Conservation (phyloP, 2,113 vertebrate genomes). For the Cochlearius cochlearius region DNA sequence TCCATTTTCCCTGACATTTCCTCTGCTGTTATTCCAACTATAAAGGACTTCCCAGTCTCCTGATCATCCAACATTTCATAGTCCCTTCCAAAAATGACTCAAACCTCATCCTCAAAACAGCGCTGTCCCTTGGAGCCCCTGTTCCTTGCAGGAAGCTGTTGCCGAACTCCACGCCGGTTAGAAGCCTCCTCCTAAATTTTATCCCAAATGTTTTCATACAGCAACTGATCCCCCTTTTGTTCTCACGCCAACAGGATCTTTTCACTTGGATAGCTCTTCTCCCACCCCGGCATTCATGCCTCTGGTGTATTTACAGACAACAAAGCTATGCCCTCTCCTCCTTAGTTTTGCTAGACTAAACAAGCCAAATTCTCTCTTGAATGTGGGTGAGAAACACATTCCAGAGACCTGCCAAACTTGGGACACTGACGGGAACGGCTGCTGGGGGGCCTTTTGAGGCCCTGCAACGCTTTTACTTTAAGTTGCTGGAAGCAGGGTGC, state of each 20-base stretch:
- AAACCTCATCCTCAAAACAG: neutral
- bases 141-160: neutral
- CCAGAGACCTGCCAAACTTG: neutral
- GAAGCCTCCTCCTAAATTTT: neutral
- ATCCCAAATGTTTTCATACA: neutral
- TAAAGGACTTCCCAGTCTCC: neutral
- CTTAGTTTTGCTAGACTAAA: constrained; percentile 43
- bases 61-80: neutral
- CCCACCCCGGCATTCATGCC: neutral
- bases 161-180: neutral
- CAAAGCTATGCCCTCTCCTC: constrained; percentile 14
- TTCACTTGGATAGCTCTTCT: neutral
- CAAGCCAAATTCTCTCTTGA: constrained; percentile 16
- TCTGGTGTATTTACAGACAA: constrained; percentile 41
- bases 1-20: neutral
- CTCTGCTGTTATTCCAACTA: neutral
- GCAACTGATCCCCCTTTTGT: neutral
- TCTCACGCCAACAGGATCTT: constrained; percentile 26
- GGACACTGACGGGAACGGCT: neutral
- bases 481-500: neutral
- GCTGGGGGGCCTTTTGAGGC: neutral
- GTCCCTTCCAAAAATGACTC: neutral
- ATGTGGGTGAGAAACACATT: constrained; percentile 40
- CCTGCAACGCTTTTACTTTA: neutral
- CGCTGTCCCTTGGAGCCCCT: neutral